Evolutionary conservation across 2,113 vertebrate species (phyloP), one percentile per base, ranked within the genome.

Genomic region (Sebastes schlegelii): DNA sequence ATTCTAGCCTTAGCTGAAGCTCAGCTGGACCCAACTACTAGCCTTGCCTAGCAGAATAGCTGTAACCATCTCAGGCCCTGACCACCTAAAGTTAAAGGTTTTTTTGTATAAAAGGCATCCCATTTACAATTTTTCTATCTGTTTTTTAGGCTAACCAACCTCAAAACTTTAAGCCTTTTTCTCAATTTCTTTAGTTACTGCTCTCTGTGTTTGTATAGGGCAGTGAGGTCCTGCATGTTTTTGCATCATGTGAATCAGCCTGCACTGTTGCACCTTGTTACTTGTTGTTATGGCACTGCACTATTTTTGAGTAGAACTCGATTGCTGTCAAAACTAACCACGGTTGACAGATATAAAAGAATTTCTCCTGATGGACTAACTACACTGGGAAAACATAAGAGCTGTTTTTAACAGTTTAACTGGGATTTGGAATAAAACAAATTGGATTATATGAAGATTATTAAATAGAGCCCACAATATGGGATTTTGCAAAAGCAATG

Each of bases 361-460:
- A 71, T 17, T 55, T 11, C 10, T 54, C 34, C n/a, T 55, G 21
- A 42, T 4, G 48, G 19, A 2, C n/a, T 1, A 26, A 49, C 14
- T 42, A 26, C 19, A 43, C 12, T 19, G 8, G 4, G 14, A 12
- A 7, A 46, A 54, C 19, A 16, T 34, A 51, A 58, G 21, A 45
- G 3, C 16, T 11, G 23, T 42, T 34, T 74, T 51, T 7, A 42
- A 48, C 26, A 51, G 40, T 73, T 73, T 68, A 74, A 62, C n/a
- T 8, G 8, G 8, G 52, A 79, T 74, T 57, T 78, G 55, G 40
- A 63, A 74, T 55, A 4, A 43, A 66, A 17, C 34, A 16, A 72
- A 62, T 4, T 55, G 48, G 46, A 71, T 58, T 58, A 45, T 67
- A 51, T 64, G 12, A 51, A 58, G 26, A 78, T 60, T 3, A 70